Conservation (phyloP, 1,140 invertebrate species). For the Thaumatotibia leucotreta region DNA sequence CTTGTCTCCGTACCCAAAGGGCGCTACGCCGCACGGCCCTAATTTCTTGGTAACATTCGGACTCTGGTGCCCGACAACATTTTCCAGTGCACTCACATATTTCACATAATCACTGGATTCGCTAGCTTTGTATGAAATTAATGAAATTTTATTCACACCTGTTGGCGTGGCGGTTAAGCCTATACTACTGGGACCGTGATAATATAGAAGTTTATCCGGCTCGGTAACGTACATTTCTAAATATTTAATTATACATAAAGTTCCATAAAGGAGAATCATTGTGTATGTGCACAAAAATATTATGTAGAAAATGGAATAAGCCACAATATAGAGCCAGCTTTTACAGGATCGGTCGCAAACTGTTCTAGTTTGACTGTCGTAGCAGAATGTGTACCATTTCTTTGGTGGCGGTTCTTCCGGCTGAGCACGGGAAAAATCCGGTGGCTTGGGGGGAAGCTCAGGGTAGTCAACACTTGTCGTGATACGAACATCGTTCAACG, state of each 20-base stretch:
- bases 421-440: neutral
- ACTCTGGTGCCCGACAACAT: slow-evolving; percentile 33
- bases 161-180: slow-evolving; percentile 53
- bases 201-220: slow-evolving; percentile 30
- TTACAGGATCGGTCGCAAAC: slow-evolving; percentile 43
- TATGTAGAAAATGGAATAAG: slow-evolving; percentile 55
- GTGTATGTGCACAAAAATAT: slow-evolving; percentile 52
- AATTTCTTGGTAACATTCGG: slow-evolving; percentile 27
- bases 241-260: slow-evolving; percentile 37
- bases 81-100: slow-evolving; percentile 44
- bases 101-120: slow-evolving; percentile 41
- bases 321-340: slow-evolving; percentile 45
- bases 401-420: neutral
- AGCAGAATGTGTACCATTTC: slow-evolving; percentile 32
- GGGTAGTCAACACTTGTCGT: neutral
- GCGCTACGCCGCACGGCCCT: slow-evolving; percentile 47
- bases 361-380: slow-evolving; percentile 40
- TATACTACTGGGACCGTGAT: slow-evolving; percentile 40
- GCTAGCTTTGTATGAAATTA: slow-evolving; percentile 50
- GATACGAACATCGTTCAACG: neutral
- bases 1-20: slow-evolving; percentile 54
- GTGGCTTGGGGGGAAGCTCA: neutral
- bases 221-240: slow-evolving; percentile 24
- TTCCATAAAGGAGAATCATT: slow-evolving; percentile 43
- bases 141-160: slow-evolving; percentile 35